A percentile compares a stretch with the other conserved stretches of the same genome.
Conservation (phyloP, 2,797 vertebrate genomes). For the Sebastes matsubarae region DNA sequence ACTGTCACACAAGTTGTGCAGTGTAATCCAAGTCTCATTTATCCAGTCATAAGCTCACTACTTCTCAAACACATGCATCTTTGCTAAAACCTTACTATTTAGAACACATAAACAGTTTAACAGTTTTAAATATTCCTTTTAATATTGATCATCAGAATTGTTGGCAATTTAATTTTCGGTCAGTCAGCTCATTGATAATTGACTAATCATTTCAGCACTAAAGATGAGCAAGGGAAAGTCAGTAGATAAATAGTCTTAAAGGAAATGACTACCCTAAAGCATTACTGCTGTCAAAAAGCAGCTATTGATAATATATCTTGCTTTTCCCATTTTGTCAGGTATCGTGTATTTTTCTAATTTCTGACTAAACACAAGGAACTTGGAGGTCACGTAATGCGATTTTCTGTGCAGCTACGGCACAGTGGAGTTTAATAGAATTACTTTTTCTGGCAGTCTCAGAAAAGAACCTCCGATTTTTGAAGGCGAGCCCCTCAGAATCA, state of each 20-base stretch:
- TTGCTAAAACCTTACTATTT: too few species aligned
- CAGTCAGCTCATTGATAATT: background rate
- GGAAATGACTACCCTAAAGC: background rate
- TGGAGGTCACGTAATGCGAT: background rate
- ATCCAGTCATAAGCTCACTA: too few species aligned
- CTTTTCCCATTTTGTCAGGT: background rate
- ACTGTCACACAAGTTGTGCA: too few species aligned
- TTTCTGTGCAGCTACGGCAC: background rate
- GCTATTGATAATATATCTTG: background rate
- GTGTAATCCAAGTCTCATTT: too few species aligned
- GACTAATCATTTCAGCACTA: background rate
- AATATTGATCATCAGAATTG: background rate
- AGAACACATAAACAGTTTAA: too few species aligned
- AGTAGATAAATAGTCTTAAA: background rate
- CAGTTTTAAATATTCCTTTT: too few species aligned
- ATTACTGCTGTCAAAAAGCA: background rate
- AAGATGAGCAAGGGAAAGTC: background rate
- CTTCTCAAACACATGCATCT: too few species aligned
- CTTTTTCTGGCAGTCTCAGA: slow-evolving; percentile 10
- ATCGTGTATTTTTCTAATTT: background rate
- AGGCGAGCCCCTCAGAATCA: slow-evolving; percentile 7
- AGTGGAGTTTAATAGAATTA: background rate
- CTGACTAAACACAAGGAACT: background rate
- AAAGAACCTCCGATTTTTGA: background rate
- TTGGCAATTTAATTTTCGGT: background rate